Conservation (phyloP, 2,113 vertebrate species). For the Eupsittula cactorum region DNA sequence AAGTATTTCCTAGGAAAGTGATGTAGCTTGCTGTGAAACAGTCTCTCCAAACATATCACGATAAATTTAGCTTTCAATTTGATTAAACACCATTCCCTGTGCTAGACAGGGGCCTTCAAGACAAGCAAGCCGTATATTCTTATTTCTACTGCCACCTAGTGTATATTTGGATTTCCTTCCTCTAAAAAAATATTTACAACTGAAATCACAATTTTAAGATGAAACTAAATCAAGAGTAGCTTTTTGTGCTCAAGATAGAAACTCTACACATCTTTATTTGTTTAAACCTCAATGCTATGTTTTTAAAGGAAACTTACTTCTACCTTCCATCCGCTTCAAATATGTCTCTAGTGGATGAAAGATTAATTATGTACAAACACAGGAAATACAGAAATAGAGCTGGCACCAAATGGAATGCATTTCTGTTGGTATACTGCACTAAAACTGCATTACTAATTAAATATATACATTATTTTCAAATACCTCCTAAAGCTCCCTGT, state of each 20-base stretch:
- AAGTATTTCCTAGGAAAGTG: not conserved
- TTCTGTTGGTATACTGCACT: not conserved
- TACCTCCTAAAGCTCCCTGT: not conserved
- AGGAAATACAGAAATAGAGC: not conserved
- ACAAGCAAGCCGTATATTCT: not conserved
- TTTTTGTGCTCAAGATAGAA: not conserved
- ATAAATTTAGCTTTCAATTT: not conserved
- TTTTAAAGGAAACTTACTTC: not conserved
- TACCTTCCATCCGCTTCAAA: not conserved
- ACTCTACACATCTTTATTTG: not conserved
- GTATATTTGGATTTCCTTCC: not conserved
- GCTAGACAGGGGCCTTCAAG: not conserved
- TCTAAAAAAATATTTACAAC: not conserved
- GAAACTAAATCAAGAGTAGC: not conserved
- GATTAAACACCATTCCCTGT: not conserved
- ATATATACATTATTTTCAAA: not conserved
- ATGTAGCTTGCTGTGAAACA: not conserved
- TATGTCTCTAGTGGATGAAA: not conserved
- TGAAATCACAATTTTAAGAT: not conserved
- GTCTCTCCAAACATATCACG: not conserved
- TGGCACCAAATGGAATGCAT: not conserved
- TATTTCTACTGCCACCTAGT: constrained; percentile 76
- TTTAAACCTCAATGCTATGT: not conserved
- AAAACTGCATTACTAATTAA: not conserved
- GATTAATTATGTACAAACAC: not conserved